Percentiles rank a stretch among this genome's conserved stretches.
phyloP scores from a whole-genome alignment of 2,888 invertebrate species.

The Hyposoter didymator region DNA sequence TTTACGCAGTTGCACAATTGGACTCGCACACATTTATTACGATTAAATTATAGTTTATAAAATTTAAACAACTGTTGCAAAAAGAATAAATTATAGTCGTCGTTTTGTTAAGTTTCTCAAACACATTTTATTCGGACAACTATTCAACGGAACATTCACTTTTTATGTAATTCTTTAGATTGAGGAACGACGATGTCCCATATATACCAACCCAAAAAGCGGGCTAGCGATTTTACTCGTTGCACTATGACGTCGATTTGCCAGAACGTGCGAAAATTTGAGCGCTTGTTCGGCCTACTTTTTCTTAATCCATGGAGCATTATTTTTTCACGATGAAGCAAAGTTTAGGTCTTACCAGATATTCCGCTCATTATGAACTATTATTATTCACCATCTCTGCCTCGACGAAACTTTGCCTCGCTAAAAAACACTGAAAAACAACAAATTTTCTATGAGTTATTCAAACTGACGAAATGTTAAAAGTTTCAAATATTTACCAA shows the following conservation, averaged over 20 bases:
- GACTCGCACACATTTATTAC: background rate
- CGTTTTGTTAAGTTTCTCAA: background rate
- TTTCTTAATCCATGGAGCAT: background rate
- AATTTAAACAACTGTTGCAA: constrained; percentile 5
- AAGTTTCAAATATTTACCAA: too few relatives aligned
- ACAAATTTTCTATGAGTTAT: too few relatives aligned
- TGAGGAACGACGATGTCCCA: background rate
- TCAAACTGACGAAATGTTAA: too few relatives aligned
- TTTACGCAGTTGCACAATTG: background rate
- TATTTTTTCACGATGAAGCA: background rate
- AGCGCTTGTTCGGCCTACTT: background rate
- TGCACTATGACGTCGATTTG: background rate
- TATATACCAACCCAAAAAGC: background rate
- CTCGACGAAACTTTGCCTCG: too few relatives aligned
- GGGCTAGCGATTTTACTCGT: background rate
- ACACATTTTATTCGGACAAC: background rate
- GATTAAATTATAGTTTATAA: constrained; percentile 1
- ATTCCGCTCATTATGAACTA: background rate
- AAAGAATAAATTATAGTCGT: constrained; percentile 6
- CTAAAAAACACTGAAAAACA: too few relatives aligned
- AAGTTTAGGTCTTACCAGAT: background rate
- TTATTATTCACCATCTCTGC: too few relatives aligned
- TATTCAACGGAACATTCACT: constrained; percentile 12
- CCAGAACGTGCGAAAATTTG: background rate
- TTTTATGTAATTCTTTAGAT: constrained; percentile 10